Evolutionary conservation across 1,140 invertebrate species (phyloP).

Genomic region (Lutraria rhynchaena): DNA sequence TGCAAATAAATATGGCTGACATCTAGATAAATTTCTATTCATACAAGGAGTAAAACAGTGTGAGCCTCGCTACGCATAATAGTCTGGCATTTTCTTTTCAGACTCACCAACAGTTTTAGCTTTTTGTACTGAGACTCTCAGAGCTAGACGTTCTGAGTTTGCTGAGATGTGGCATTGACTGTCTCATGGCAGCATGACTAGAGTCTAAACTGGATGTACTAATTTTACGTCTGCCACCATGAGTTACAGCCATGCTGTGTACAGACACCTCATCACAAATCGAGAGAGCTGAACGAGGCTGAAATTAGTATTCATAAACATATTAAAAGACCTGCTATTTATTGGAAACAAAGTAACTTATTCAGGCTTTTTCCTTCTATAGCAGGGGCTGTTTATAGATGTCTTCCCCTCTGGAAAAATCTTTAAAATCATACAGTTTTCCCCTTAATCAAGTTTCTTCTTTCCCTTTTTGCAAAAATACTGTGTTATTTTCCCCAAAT

Average conservation of each 20-base stretch:
- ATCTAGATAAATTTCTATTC: neutral
- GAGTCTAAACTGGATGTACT: conserved; percentile 11
- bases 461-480: too few relatives aligned
- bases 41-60: neutral
- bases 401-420: too few relatives aligned
- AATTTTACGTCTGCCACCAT: neutral
- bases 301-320: too few relatives aligned
- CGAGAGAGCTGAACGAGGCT: conserved; percentile 51
- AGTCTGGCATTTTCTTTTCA: neutral
- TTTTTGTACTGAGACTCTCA: conserved; percentile 21
- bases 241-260: conserved; percentile 25
- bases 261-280: conserved; percentile 43
- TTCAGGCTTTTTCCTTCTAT: too few relatives aligned
- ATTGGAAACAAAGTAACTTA: too few relatives aligned
- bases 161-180: conserved; percentile 24
- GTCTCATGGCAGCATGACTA: conserved; percentile 13
- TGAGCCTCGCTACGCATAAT: conserved; percentile 12
- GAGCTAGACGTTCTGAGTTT: conserved; percentile 57
- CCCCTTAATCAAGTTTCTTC: too few relatives aligned
- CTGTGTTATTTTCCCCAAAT: too few relatives aligned
- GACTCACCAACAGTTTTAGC: conserved; percentile 32
- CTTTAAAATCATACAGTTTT: too few relatives aligned
- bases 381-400: too few relatives aligned
- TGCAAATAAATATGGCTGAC: neutral
- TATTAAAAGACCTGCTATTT: too few relatives aligned